Evolutionary conservation across 2,888 invertebrate genomes (phyloP).

Genomic region (Calameuta pallipes): DNA sequence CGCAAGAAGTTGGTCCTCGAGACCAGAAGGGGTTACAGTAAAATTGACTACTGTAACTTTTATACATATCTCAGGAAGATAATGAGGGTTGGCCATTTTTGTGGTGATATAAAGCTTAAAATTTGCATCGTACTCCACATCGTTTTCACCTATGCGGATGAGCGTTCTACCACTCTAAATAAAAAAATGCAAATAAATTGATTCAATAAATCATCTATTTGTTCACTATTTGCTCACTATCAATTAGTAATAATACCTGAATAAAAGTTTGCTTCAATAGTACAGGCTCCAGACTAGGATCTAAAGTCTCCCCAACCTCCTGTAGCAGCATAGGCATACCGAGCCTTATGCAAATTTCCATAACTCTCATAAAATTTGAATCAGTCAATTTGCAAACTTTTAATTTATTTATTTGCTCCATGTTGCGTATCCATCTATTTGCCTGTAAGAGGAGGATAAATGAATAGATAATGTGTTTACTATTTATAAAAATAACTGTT

Average conservation of each 20-base stretch:
- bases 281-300: slow-evolving; percentile 87
- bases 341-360: slow-evolving; percentile 86
- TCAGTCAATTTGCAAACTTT: slow-evolving; percentile 85
- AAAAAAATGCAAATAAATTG: slow-evolving; percentile 14
- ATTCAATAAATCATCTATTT: slow-evolving; percentile 3
- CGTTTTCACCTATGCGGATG: slow-evolving; percentile 86
- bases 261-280: slow-evolving; percentile 83
- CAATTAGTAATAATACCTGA: slow-evolving; percentile 67
- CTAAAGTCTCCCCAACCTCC: slow-evolving; percentile 88
- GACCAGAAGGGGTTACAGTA: slow-evolving; percentile 87
- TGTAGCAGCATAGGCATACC: slow-evolving; percentile 90
- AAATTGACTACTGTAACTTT: slow-evolving; percentile 95
- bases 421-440: slow-evolving; percentile 90
- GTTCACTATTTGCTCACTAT: not conserved
- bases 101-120: slow-evolving; percentile 93
- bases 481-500: not conserved
- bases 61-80: slow-evolving; percentile 91
- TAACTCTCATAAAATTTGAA: slow-evolving; percentile 76
- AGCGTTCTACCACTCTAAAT: slow-evolving; percentile 79
- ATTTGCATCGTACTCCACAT: slow-evolving; percentile 88
- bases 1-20: slow-evolving; percentile 94
- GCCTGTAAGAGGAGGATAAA: slow-evolving; percentile 69
- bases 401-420: slow-evolving; percentile 82
- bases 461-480: not conserved
- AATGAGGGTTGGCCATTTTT: slow-evolving; percentile 93